Conservation (phyloP, 2,113 vertebrate species). For the Larimichthys polyactis region DNA sequence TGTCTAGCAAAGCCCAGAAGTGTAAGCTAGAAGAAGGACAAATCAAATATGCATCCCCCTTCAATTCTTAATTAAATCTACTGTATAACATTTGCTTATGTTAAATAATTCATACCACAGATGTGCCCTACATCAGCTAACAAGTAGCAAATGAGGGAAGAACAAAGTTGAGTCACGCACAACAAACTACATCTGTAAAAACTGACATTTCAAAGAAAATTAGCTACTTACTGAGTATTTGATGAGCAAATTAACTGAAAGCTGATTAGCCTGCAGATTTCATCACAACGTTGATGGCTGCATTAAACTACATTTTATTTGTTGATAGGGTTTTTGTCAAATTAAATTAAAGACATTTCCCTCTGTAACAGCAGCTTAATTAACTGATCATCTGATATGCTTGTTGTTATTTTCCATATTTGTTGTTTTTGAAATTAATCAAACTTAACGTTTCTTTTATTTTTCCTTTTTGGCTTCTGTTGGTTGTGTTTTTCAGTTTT, state of each 20-base stretch:
- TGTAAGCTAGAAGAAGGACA: not conserved
- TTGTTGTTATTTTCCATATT: not conserved
- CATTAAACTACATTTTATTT: not conserved
- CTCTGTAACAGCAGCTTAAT: not conserved
- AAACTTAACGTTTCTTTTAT: not conserved
- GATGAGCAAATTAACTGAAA: not conserved
- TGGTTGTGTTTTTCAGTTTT: not conserved
- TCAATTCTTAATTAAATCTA: slow-evolving; percentile 44
- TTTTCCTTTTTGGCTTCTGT: not conserved
- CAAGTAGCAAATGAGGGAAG: slow-evolving; percentile 16
- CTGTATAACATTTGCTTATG: slow-evolving; percentile 38
- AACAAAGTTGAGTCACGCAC: not conserved
- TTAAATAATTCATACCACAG: slow-evolving; percentile 44
- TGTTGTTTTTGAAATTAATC: not conserved
- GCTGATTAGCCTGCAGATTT: not conserved
- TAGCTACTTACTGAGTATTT: not conserved
- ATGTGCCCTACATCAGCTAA: slow-evolving; percentile 24
- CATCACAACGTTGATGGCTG: not conserved
- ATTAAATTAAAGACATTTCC: not conserved
- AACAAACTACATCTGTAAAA: slow-evolving; percentile 7
- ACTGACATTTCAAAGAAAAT: not conserved
- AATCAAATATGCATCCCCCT: slow-evolving; percentile 32
- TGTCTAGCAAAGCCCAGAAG: not conserved
- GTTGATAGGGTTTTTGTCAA: not conserved
- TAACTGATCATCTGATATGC: not conserved